Conservation (phyloP, 2,797 vertebrate species). For the Acanthurus tractus region DNA sequence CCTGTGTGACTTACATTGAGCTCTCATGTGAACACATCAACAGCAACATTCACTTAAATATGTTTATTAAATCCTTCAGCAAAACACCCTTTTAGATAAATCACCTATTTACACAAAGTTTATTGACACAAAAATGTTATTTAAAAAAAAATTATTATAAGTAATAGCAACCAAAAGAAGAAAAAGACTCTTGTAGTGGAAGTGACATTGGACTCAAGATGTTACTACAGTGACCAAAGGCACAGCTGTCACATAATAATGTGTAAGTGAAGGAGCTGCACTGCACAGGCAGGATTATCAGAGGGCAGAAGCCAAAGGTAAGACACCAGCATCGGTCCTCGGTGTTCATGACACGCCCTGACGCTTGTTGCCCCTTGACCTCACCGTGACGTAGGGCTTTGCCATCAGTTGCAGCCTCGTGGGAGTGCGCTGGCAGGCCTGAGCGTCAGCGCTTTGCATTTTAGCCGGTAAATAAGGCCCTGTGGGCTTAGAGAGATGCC, state of each 20-base stretch:
- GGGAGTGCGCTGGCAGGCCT: background rate
- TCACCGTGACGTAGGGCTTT: conserved; percentile 7
- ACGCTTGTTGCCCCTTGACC: conserved; percentile 11
- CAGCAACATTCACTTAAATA: background rate
- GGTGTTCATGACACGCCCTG: conserved; percentile 7
- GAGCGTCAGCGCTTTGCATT: conserved; percentile 19
- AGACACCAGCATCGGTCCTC: conserved; percentile 19
- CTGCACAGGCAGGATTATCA: conserved; percentile 21
- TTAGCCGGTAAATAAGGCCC: background rate
- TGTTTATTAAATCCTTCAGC: background rate
- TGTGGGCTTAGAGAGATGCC: background rate
- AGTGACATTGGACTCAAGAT: background rate
- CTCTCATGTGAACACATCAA: background rate
- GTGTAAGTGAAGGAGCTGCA: background rate
- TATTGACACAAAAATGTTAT: background rate
- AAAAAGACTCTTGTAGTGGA: background rate
- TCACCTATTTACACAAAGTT: background rate
- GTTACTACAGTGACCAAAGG: too few relatives aligned
- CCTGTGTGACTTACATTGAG: background rate
- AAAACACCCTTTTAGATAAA: background rate
- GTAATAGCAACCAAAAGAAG: background rate
- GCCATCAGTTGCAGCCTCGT: conserved; percentile 1
- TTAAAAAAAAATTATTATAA: too few relatives aligned
- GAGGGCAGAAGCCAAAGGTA: conserved; percentile 24
- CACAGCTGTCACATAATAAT: background rate